phyloP scores from a whole-genome alignment of 1,140 invertebrate genomes.

The Eumaeus atala region DNA sequence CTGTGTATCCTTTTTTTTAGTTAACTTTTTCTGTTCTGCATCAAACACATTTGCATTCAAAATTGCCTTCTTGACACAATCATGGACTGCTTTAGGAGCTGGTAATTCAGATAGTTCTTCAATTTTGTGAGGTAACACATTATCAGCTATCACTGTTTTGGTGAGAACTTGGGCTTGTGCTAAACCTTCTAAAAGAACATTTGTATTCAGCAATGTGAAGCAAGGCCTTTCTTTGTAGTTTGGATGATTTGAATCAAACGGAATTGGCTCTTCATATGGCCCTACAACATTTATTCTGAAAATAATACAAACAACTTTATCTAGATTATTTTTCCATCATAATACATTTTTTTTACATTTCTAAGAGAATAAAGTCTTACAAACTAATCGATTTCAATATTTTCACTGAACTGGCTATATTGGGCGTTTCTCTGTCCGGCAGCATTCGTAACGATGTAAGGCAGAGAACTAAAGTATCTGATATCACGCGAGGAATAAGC shows the following conservation, averaged over 20 bases:
- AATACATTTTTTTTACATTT: too few relatives aligned
- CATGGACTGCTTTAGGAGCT: slow-evolving; percentile 71
- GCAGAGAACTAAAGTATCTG: too few relatives aligned
- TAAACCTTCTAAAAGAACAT: slow-evolving; percentile 82
- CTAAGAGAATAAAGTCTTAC: too few relatives aligned
- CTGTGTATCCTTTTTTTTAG: slow-evolving; percentile 80
- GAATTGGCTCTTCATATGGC: slow-evolving; percentile 40
- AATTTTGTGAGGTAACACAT: slow-evolving; percentile 77
- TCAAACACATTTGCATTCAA: slow-evolving; percentile 84
- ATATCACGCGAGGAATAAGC: too few relatives aligned
- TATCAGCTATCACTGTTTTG: slow-evolving; percentile 80
- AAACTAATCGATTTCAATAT: too few relatives aligned
- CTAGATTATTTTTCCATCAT: too few relatives aligned
- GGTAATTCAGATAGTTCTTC: slow-evolving; percentile 60
- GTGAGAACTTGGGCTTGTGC: slow-evolving; percentile 82
- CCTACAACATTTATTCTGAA: slow-evolving; percentile 68
- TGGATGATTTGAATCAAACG: slow-evolving; percentile 76
- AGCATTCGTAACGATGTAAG: too few relatives aligned
- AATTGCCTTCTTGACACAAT: slow-evolving; percentile 77
- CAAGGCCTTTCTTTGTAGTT: slow-evolving; percentile 78
- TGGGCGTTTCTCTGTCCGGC: too few relatives aligned
- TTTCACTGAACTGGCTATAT: too few relatives aligned
- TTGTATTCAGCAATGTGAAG: slow-evolving; percentile 75
- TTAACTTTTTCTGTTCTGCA: slow-evolving; percentile 83
- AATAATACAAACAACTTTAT: slow-evolving; percentile 28